Base-by-base conservation (phyloP, 2,797 vertebrate genomes). In the Coluber constrictor region DNA sequence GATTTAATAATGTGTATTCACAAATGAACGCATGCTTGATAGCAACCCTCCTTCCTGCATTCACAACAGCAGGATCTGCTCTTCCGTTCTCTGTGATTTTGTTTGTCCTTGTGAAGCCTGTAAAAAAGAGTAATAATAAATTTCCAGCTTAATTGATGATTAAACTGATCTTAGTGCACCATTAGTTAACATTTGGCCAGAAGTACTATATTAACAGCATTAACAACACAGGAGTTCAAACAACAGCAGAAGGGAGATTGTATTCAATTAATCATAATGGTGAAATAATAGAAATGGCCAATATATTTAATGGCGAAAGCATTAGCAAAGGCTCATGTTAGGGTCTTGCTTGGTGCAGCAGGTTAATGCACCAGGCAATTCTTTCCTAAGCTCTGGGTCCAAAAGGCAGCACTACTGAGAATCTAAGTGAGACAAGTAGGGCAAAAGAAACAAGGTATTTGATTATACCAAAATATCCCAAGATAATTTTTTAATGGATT, bases 201-300 rank as follows among this genome's bases (percentile, higher is more conserved):
- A 91, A 95, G 90, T 87, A 91, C 83, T 37, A 63, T 0, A 3
- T 92, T 93, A 94, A 61, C 79, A 63, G 88, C 94, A 96, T 93
- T 60, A 70, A 59, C 57, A 92, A 92, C 90, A 94, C 89, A 5
- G 23, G 91, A 91, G 92, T 63, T 94, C 90, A 93, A 89, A 91
- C 87, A 93, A 87, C 66, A 94, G 92, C 70, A 95, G 94, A 95
- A 96, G 61, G 92, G 59, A 94, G 83, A 18, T 0, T 0, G 60
- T 56, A 87, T 94, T 94, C 95, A 93, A 90, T 90, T 94, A 95
- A 93, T 83, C 92, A 90, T 92, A 95, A 94, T 83, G 92, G 94
- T 93, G 29, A 94, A 94, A 94, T 94, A 94, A 93, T 94, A 91
- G 51, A 20, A 66, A 11, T 37, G 70, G 94, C 94, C 94, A 95